Evolutionary conservation across 2,797 vertebrate species (phyloP).

Genomic region (Micrastur ruficollis): DNA sequence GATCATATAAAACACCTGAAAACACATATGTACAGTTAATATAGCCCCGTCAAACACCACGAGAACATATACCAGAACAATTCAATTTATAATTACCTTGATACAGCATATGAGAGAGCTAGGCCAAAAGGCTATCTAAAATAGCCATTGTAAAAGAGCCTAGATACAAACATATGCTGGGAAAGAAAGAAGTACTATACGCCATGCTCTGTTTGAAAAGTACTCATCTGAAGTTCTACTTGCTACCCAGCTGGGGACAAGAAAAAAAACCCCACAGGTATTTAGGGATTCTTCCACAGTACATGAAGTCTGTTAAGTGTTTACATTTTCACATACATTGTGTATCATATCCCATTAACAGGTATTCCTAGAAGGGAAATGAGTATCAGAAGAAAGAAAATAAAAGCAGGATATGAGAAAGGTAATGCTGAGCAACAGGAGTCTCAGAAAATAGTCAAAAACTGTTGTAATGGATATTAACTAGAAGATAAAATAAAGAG

Average conservation of each 20-base stretch:
- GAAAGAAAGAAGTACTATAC: background rate
- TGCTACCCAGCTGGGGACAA: background rate
- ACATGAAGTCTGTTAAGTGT: background rate
- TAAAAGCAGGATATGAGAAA: background rate
- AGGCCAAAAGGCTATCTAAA: background rate
- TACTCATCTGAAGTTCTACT: background rate
- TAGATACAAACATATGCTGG: background rate
- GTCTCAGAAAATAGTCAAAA: background rate
- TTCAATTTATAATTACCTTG: background rate
- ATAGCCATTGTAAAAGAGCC: background rate
- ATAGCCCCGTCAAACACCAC: background rate
- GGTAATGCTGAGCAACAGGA: background rate
- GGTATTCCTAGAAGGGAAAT: background rate
- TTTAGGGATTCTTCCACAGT: background rate
- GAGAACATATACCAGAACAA: background rate
- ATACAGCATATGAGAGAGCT: background rate
- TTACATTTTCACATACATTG: background rate
- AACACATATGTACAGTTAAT: background rate
- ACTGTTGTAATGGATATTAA: background rate
- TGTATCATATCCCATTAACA: background rate
- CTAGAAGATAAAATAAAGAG: background rate
- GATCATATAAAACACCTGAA: background rate
- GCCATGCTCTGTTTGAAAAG: background rate
- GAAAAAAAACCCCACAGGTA: background rate
- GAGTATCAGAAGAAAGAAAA: background rate